A percentile compares a stretch with the other conserved stretches of the same genome.
Conservation (phyloP, 2,113 vertebrate species). For the Nipponia nippon region DNA sequence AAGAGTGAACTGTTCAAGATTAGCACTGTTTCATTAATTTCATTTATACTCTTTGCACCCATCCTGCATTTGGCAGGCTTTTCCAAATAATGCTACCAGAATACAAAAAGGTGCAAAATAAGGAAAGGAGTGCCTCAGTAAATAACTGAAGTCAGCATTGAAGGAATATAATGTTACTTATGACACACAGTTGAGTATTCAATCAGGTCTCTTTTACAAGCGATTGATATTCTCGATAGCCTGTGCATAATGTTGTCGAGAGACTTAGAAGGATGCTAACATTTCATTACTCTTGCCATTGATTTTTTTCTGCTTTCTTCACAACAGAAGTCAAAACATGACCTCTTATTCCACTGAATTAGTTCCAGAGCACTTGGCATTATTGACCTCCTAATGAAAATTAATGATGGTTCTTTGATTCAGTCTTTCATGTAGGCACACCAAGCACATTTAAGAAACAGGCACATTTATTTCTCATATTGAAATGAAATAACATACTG, state of each 20-base stretch:
- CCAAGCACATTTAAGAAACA: neutral
- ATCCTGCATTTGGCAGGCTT: neutral
- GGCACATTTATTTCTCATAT: neutral
- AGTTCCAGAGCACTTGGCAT: constrained; percentile 55
- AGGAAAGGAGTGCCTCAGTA: neutral
- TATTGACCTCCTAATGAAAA: constrained; percentile 68
- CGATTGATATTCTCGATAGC: constrained; percentile 24
- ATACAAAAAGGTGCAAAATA: neutral
- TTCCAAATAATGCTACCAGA: neutral
- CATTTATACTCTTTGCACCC: neutral
- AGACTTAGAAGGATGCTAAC: constrained; percentile 54
- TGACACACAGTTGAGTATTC: neutral
- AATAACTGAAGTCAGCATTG: neutral
- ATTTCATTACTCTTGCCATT: constrained; percentile 61
- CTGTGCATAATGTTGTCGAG: constrained; percentile 24
- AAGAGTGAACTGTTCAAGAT: neutral
- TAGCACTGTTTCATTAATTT: neutral
- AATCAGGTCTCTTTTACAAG: constrained; percentile 41
- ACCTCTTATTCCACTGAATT: constrained; percentile 56
- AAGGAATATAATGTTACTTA: constrained; percentile 1
- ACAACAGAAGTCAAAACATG: constrained; percentile 55
- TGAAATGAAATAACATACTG: neutral
- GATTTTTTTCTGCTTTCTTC: constrained; percentile 62
- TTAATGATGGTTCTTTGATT: constrained; percentile 44
- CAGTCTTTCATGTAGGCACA: neutral